phyloP scores from a whole-genome alignment of 2,113 vertebrate genomes.

The Ptilonorhynchus violaceus region DNA sequence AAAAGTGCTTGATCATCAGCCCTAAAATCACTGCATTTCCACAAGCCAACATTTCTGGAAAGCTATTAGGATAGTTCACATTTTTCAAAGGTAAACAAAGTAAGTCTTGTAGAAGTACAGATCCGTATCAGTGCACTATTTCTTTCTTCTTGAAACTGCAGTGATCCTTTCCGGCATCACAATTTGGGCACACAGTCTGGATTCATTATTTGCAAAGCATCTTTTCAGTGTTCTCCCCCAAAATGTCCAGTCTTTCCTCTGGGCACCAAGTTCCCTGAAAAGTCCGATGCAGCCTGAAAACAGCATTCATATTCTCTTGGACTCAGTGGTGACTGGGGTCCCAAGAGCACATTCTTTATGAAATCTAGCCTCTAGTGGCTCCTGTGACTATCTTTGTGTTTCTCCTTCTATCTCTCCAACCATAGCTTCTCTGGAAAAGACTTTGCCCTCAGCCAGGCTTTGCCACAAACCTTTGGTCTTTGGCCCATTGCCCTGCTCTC shows the following conservation, averaged over 20 bases:
- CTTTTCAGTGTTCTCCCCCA: background rate
- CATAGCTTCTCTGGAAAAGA: background rate
- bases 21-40: background rate
- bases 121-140: background rate
- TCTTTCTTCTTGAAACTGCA: background rate
- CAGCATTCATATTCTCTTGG: rapidly evolving
- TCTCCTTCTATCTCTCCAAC: background rate
- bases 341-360: background rate
- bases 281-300: background rate
- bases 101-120: background rate
- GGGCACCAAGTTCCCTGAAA: background rate
- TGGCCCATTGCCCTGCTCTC: background rate
- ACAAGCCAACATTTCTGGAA: background rate
- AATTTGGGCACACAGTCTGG: background rate
- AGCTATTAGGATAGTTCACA: background rate
- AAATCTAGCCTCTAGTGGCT: background rate
- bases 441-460: background rate
- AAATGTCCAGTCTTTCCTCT: background rate
- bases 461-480: background rate
- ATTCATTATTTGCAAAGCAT: background rate
- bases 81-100: background rate
- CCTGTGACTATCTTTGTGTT: background rate
- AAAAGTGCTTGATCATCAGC: background rate
- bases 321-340: rapidly evolving
- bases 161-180: background rate